A percentile compares a stretch with the other conserved stretches of the same genome.
Evolutionary conservation across 2,797 vertebrate genomes (phyloP).

Genomic region (Enoplosus armatus): DNA sequence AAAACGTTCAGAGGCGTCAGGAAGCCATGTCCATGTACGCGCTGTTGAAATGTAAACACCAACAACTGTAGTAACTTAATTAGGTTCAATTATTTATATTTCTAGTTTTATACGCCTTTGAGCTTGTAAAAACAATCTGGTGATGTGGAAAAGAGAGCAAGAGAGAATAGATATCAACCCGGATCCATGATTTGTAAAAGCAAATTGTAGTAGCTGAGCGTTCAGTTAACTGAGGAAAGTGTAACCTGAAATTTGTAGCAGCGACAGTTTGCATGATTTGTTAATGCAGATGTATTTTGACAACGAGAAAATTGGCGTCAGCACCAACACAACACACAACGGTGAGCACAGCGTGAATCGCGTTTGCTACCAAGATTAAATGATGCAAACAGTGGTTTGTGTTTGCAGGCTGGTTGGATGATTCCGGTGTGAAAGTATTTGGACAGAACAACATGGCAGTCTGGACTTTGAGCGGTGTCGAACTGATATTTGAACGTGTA

Average conservation of each 20-base stretch:
- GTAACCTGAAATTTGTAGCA: slow-evolving; percentile 6
- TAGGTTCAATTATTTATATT: slow-evolving; percentile 16
- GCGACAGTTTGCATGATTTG: slow-evolving; percentile 18
- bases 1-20: not conserved
- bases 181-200: slow-evolving; percentile 10
- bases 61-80: not conserved
- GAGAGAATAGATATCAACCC: slow-evolving; percentile 1
- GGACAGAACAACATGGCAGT: slow-evolving; percentile 13
- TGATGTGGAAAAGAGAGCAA: not conserved
- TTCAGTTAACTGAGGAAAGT: not conserved
- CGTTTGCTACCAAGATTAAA: slow-evolving; percentile 30
- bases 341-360: slow-evolving; percentile 17
- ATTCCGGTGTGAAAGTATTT: slow-evolving; percentile 45
- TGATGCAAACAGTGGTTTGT: slow-evolving; percentile 33
- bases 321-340: not conserved
- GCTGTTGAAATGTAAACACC: not conserved
- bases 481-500: slow-evolving; percentile 34
- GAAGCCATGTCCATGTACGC: not conserved
- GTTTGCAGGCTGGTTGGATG: slow-evolving; percentile 32
- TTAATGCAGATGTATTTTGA: slow-evolving; percentile 11
- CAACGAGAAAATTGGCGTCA: not conserved
- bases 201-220: not conserved
- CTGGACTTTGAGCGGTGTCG: slow-evolving; percentile 41
- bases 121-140: slow-evolving; percentile 27
- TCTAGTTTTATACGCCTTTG: slow-evolving; percentile 4